Evolutionary conservation across 2,888 invertebrate genomes (phyloP), one percentile per base, ranked within the genome.

Genomic region (Eudasyphora cyanicolor): DNA sequence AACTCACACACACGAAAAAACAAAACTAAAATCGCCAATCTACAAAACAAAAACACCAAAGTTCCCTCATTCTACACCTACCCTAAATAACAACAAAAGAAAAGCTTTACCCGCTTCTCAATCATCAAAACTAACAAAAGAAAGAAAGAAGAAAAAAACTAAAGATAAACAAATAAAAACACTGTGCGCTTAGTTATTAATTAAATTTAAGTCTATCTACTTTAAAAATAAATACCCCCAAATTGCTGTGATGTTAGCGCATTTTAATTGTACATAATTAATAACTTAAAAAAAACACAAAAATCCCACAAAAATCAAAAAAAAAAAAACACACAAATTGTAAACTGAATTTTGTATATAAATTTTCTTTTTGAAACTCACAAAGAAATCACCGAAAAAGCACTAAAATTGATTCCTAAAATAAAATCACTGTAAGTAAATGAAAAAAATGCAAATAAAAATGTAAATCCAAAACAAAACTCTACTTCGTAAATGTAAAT

Each of bases 171-270:
- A n/a, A n/a, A n/a, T n/a, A n/a, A n/a, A n/a, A 79, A 69, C 76
- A 6, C 79, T 84, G 82, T 84, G 70, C 81, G 82, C 82, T 67
- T 35, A 77, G 69, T 70, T 62, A 86, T 81, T 82, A 80, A 82
- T n/a, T 73, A 85, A 70, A 86, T 49, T 14, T 32, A 76, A n/a
- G 82, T 42, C n/a, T 67, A 87, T 86, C 78, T n/a, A n/a, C 85
- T 51, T 64, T 42, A 70, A 71, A 51, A 45, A 74, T 12, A 45
- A 27, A 74, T 69, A 49, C 60, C 89, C n/a, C 90, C 89, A 89
- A 90, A 89, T 91, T 91, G 91, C 91, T 91, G 91, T 91, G 91
- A 91, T 91, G 91, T 90, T 89, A 91, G 91, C 90, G 91, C 91
- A 91, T 91, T 91, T 91, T 90, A 90, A 87, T 88, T 88, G 88